A percentile compares a stretch with the other conserved stretches of the same genome.
phyloP scores from a whole-genome alignment of 2,113 vertebrate genomes.

The Marcusenius ussheri region DNA sequence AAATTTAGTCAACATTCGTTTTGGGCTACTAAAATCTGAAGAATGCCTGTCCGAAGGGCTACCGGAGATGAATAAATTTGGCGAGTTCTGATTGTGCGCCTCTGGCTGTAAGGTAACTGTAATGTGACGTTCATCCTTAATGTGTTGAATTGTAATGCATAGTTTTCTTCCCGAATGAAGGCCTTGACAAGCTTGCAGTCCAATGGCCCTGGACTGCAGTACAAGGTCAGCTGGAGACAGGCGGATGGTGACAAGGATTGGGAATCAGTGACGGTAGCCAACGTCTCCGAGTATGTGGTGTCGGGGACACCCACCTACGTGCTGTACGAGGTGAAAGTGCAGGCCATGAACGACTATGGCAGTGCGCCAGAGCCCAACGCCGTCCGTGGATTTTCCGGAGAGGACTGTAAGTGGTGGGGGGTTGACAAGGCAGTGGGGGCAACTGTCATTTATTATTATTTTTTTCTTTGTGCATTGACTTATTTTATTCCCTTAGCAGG shows the following conservation, averaged over 20 bases:
- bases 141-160: not conserved
- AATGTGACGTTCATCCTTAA: not conserved
- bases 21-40: not conserved
- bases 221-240: constrained; percentile 86
- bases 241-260: constrained; percentile 77
- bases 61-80: not conserved
- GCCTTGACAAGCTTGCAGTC: constrained; percentile 77
- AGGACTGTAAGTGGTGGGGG: constrained; percentile 77
- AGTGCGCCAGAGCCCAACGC: constrained; percentile 68
- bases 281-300: constrained; percentile 77
- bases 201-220: constrained; percentile 84
- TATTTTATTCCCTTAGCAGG: not conserved
- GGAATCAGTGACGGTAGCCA: constrained; percentile 74
- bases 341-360: constrained; percentile 80
- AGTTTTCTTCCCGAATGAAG: constrained; percentile 44
- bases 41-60: not conserved
- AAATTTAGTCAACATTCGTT: not conserved
- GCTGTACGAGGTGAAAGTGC: constrained; percentile 84
- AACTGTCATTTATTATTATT: not conserved
- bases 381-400: constrained; percentile 78
- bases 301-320: constrained; percentile 76
- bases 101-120: not conserved
- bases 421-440: not conserved
- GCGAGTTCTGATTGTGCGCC: not conserved
- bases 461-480: not conserved